A percentile compares a stretch with the other conserved stretches of the same genome.
These are phyloP conservation scores for Cephus runcator DNA, from an alignment of 2,888 invertebrate genomes.

Conservation along the genomic window DNA sequence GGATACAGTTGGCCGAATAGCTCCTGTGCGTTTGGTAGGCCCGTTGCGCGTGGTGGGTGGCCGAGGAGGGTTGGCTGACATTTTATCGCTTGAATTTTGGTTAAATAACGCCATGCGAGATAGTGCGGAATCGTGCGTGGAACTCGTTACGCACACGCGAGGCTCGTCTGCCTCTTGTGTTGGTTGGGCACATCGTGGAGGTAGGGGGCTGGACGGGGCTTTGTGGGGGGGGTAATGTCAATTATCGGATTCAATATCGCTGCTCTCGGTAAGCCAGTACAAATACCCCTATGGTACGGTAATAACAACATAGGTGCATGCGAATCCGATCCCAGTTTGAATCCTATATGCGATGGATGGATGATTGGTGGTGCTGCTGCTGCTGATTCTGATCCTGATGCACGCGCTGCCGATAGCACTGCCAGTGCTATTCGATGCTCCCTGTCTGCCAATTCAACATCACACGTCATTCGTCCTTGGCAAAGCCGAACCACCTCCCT, in stretches of 20 bases:
- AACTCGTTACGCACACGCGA: slow-evolving; percentile 6
- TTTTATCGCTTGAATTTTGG: slow-evolving; percentile 50
- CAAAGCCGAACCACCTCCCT: neutral
- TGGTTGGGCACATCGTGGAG: neutral
- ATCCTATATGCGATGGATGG: slow-evolving; percentile 56
- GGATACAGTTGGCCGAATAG: slow-evolving; percentile 54
- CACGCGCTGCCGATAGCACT: neutral
- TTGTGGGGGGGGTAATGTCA: slow-evolving; percentile 52
- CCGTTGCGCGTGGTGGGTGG: slow-evolving; percentile 8
- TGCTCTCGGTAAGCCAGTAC: slow-evolving; percentile 64
- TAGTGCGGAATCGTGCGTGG: slow-evolving; percentile 17
- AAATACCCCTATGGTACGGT: slow-evolving; percentile 63
- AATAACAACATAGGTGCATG: slow-evolving; percentile 62
- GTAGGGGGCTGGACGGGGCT: neutral
- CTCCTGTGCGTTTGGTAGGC: slow-evolving; percentile 11
- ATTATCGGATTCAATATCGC: slow-evolving; percentile 65
- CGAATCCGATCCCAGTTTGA: slow-evolving; percentile 56
- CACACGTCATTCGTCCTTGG: neutral
- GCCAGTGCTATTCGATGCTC: neutral
- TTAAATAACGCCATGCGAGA: slow-evolving; percentile 40
- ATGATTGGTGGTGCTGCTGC: slow-evolving; percentile 47
- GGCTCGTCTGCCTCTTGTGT: neutral
- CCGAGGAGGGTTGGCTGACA: slow-evolving; percentile 31
- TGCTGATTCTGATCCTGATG: slow-evolving; percentile 1
- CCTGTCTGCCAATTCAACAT: neutral